phyloP scores from a whole-genome alignment of 2,888 invertebrate genomes.

The Agonopterix subpropinquella region DNA sequence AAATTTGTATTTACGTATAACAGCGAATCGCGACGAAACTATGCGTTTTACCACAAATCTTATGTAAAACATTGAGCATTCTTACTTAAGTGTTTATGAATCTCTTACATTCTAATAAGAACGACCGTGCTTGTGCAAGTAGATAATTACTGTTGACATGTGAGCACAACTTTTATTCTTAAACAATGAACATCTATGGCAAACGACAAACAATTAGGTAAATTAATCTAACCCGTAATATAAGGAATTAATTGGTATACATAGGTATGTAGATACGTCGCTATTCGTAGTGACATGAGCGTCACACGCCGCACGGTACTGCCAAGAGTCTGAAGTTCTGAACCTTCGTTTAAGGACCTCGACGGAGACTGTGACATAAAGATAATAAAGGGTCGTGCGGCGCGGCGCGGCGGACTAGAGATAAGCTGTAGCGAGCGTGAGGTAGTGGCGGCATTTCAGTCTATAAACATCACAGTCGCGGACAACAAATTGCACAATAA shows the following conservation, averaged over 20 bases:
- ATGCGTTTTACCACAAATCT: conserved; percentile 27
- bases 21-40: conserved; percentile 40
- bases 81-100: conserved; percentile 50
- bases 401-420: conserved; percentile 69
- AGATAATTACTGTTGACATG: conserved; percentile 37
- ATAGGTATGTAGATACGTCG: conserved; percentile 36
- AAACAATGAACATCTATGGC: conserved; percentile 68
- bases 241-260: conserved; percentile 40
- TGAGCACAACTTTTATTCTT: conserved; percentile 50
- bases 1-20: conserved; percentile 27
- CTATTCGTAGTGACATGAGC: conserved; percentile 51
- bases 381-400: conserved; percentile 21
- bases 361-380: neutral
- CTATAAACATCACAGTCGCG: conserved; percentile 82
- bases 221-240: conserved; percentile 56
- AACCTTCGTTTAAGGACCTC: conserved; percentile 1
- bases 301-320: conserved; percentile 37
- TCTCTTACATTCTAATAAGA: conserved; percentile 41
- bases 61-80: conserved; percentile 64
- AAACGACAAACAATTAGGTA: conserved; percentile 47
- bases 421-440: conserved; percentile 66
- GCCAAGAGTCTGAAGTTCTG: conserved; percentile 5
- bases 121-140: conserved; percentile 64
- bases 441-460: conserved; percentile 77
- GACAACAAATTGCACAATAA: conserved; percentile 74